Evolutionary conservation across 2,113 vertebrate genomes (phyloP).

Genomic region (Montifringilla adamsi): DNA sequence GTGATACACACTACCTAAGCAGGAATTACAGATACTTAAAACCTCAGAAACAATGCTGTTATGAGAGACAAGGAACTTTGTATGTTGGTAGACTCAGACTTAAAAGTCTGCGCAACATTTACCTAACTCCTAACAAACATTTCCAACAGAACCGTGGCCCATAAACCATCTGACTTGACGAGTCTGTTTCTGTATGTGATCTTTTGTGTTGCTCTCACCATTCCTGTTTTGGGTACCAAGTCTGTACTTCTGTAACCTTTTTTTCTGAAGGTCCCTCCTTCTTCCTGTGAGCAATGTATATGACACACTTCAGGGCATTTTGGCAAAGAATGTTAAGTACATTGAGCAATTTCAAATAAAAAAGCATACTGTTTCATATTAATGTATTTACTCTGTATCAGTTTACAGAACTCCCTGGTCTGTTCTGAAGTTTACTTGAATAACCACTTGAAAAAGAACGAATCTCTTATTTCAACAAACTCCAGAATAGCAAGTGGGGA

Average conservation of each 20-base stretch:
- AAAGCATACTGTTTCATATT: slow-evolving; percentile 5
- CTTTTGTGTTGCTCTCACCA: not conserved
- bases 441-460: slow-evolving; percentile 57
- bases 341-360: slow-evolving; percentile 26
- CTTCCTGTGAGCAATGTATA: not conserved
- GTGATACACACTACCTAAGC: not conserved
- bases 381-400: not conserved
- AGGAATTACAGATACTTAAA: not conserved
- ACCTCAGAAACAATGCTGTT: not conserved
- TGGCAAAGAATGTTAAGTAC: not conserved
- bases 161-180: not conserved
- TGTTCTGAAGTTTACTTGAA: slow-evolving; percentile 40
- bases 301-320: not conserved
- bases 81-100: not conserved
- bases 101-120: not conserved
- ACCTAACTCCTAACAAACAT: not conserved
- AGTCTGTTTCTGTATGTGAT: not conserved
- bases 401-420: slow-evolving; percentile 4
- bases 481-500: slow-evolving; percentile 30
- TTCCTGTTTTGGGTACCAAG: not conserved
- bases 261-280: not conserved
- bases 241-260: not conserved
- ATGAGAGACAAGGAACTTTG: not conserved
- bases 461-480: slow-evolving; percentile 18
- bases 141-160: not conserved